phyloP scores from a whole-genome alignment of 1,140 invertebrate species.

The Subanguina moxae region DNA sequence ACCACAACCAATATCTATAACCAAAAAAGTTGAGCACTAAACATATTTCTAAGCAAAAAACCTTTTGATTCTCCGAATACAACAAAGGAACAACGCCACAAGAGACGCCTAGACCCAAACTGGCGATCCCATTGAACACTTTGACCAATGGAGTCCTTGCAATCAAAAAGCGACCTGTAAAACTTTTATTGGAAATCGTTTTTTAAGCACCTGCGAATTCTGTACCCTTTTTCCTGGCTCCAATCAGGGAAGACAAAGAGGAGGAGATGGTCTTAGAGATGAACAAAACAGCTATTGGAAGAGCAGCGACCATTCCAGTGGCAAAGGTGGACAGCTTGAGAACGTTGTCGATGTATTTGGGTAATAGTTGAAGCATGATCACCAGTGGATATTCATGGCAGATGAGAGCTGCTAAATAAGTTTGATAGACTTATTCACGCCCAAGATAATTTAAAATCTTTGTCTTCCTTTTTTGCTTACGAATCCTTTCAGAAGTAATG shows the following conservation, averaged over 20 bases:
- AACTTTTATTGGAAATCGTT: not conserved
- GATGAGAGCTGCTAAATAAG: constrained; percentile 40
- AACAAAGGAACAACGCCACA: constrained; percentile 49
- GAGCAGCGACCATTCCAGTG: constrained; percentile 52
- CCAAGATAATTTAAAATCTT: no score
- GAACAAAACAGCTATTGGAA: constrained; percentile 56
- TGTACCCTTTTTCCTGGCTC: constrained; percentile 46
- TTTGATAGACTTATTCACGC: no score
- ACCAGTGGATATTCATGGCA: constrained; percentile 58
- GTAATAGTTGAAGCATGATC: constrained; percentile 57
- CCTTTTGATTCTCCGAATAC: constrained; percentile 21
- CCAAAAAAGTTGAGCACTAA: no score
- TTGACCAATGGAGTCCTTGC: constrained; percentile 46
- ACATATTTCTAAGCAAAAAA: not conserved
- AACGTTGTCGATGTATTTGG: constrained; percentile 55
- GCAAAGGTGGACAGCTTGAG: constrained; percentile 44
- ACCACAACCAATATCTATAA: constrained; percentile 31
- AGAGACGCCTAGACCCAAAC: constrained; percentile 53
- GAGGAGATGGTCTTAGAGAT: constrained; percentile 56
- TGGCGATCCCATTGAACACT: constrained; percentile 55
- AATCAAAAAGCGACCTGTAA: constrained; percentile 6
- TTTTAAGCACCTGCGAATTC: not conserved
- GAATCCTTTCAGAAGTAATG: no score
- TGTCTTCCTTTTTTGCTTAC: no score
- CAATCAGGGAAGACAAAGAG: constrained; percentile 55